These are phyloP conservation scores for Phrynosoma blainvillii DNA, from an alignment of 2,113 vertebrate species.

Conservation along the genomic window DNA sequence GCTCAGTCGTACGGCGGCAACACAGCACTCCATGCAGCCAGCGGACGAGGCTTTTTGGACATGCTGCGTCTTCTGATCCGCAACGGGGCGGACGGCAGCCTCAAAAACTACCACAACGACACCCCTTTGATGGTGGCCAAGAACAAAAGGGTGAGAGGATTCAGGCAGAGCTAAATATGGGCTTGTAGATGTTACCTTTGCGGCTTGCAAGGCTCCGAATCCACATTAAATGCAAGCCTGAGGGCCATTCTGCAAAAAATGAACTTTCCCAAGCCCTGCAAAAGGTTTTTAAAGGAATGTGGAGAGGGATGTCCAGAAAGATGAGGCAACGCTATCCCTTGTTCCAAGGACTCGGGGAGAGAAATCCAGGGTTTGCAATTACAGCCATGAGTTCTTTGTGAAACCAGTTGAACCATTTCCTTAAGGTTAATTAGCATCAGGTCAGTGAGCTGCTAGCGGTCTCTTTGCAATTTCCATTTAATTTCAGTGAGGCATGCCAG, in stretches of 20 bases:
- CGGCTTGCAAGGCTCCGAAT: too few relatives aligned
- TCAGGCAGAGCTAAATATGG: too few relatives aligned
- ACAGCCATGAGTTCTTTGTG: neutral
- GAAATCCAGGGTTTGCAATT: neutral
- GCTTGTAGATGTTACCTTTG: too few relatives aligned
- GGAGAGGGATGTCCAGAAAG: too few relatives aligned
- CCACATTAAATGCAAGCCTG: too few relatives aligned
- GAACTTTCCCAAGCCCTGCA: neutral
- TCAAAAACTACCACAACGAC: constrained; percentile 94
- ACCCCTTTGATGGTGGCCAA: constrained; percentile 89
- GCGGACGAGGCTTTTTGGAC: constrained; percentile 86
- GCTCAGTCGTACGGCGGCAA: constrained; percentile 88
- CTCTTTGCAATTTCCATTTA: too few relatives aligned
- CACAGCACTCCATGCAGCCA: constrained; percentile 87
- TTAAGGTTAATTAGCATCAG: neutral
- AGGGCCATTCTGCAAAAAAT: too few relatives aligned
- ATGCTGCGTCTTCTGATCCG: constrained; percentile 82
- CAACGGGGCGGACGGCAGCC: constrained; percentile 86
- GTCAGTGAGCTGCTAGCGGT: too few relatives aligned
- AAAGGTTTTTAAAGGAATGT: neutral
- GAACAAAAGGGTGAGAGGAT: constrained; percentile 80
- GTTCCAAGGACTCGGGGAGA: neutral
- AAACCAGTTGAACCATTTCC: neutral
- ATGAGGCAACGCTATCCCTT: neutral
- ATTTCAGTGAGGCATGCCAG: too few relatives aligned